These are phyloP conservation scores for Amblyopsis rosae DNA, from an alignment of 2,113 vertebrate species.

Conservation along the genomic window DNA sequence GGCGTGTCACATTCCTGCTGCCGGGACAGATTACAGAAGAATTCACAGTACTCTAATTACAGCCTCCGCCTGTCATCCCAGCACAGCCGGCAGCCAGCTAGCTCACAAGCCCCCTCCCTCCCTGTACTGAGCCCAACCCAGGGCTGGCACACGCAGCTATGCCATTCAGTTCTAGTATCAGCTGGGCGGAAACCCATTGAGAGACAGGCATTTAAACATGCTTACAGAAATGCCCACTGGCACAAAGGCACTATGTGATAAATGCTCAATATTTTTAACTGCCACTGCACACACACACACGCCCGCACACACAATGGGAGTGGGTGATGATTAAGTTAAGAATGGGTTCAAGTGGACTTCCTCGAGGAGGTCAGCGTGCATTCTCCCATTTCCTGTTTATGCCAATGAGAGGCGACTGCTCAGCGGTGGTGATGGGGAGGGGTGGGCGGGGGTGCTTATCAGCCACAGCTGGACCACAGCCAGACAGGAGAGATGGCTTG, in stretches of 20 bases:
- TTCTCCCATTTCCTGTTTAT: slow-evolving; percentile 68
- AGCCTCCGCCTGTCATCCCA: slow-evolving; percentile 44
- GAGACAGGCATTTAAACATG: background rate
- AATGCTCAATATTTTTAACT: no score
- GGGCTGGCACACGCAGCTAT: slow-evolving; percentile 20
- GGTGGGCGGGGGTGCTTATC: slow-evolving; percentile 37
- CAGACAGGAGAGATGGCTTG: slow-evolving; percentile 26
- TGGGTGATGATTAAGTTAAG: slow-evolving; percentile 40
- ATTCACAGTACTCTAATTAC: slow-evolving; percentile 67
- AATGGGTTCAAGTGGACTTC: slow-evolving; percentile 48
- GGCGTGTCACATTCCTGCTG: slow-evolving; percentile 66
- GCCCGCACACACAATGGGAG: slow-evolving; percentile 3
- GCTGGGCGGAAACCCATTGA: slow-evolving; percentile 8
- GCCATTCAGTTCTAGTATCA: slow-evolving; percentile 45
- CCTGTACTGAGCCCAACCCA: slow-evolving; percentile 16
- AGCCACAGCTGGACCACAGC: slow-evolving; percentile 31
- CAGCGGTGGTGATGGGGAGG: slow-evolving; percentile 18
- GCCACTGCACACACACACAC: slow-evolving; percentile 4
- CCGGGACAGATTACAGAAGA: slow-evolving; percentile 62
- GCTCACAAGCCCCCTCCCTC: background rate
- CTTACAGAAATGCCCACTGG: background rate
- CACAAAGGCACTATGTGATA: background rate
- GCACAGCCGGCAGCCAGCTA: slow-evolving; percentile 12
- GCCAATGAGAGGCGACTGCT: slow-evolving; percentile 44
- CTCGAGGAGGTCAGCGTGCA: slow-evolving; percentile 42